Evolutionary conservation across 53 echinoderm and acorn worm genomes (phyloP).

Genomic region (Henricia sp.): DNA sequence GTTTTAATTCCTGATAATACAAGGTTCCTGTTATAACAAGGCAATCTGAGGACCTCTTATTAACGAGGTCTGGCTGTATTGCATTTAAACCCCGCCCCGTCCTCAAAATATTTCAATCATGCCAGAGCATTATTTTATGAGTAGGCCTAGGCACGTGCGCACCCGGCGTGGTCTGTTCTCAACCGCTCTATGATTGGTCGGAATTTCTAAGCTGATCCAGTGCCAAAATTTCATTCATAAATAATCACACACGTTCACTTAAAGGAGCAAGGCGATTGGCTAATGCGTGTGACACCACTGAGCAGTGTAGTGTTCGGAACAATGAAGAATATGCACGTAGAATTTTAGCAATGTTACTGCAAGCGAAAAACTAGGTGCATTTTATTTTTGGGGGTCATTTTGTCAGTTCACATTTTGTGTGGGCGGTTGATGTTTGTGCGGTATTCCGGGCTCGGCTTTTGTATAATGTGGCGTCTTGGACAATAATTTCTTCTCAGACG

Average conservation of each 20-base stretch:
- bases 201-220: constrained; percentile 3
- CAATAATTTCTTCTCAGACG: background rate
- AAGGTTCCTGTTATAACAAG: no score
- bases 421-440: background rate
- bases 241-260: background rate
- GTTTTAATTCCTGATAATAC: no score
- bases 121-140: no score
- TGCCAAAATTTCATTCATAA: constrained; percentile 31
- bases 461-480: background rate
- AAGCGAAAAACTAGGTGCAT: background rate
- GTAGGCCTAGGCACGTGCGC: background rate
- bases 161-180: constrained; percentile 9
- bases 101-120: no score
- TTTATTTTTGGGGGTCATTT: background rate
- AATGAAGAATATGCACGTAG: background rate
- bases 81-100: background rate
- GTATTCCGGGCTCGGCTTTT: background rate
- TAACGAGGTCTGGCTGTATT: background rate
- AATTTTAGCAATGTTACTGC: background rate
- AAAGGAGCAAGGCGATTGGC: constrained; percentile 2
- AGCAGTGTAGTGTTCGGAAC: background rate
- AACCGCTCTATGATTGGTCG: constrained; percentile 24
- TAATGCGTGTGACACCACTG: background rate
- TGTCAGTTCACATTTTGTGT: background rate
- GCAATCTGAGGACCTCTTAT: background rate